Base-by-base conservation (phyloP, 2,113 vertebrate genomes). In the Balaeniceps rex region DNA sequence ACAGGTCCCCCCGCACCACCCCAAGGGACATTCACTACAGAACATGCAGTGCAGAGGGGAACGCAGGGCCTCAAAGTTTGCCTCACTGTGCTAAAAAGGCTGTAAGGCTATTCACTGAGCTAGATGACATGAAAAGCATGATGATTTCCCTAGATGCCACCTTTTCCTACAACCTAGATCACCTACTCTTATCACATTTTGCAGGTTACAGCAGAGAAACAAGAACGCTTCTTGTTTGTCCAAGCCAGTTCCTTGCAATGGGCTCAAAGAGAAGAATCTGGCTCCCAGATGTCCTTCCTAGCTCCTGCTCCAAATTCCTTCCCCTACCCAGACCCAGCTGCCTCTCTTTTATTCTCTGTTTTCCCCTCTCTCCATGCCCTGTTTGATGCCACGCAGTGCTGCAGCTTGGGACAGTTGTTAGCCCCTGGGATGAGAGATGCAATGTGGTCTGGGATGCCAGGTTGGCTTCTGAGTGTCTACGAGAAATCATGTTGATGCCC, bases 211-310 rank as follows among this genome's bases (percentile, higher is more conserved):
- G 70, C 38, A 63, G 38, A 92, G 57, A 75, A 93, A 49, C 21
- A 57, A 51, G 47, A 82, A 65, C 0, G 0, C 11, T 33, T 81
- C 60, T 86, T 2, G 0, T 83, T 63, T 86, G 63, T 51, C 64
- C 51, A 74, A 86, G 79, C 12, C 79, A 83, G 58, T 70, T 65
- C 70, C 44, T 85, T 61, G 86, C 72, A 84, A 31, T 12, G 36
- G 28, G 47, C 83, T 94, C 47, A 42, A 44, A 68, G 40, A 84
- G 72, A 77, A 80, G 75, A 86, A 87, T 92, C 88, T 96, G 94
- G 90, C 44, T 96, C 31, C 71, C 96, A 97, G 83, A 95, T 94
- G 90, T 92, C 64, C 85, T 75, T 92, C 17, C 22, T 16, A 93
- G n/a, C 55, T 92, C 46, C 64, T 90, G 79, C 42, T 77, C 34